Percentiles rank a stretch among this genome's conserved stretches.
These are phyloP conservation scores for Dermochelys coriacea DNA, from an alignment of 2,797 vertebrate genomes.

Conservation along the genomic window DNA sequence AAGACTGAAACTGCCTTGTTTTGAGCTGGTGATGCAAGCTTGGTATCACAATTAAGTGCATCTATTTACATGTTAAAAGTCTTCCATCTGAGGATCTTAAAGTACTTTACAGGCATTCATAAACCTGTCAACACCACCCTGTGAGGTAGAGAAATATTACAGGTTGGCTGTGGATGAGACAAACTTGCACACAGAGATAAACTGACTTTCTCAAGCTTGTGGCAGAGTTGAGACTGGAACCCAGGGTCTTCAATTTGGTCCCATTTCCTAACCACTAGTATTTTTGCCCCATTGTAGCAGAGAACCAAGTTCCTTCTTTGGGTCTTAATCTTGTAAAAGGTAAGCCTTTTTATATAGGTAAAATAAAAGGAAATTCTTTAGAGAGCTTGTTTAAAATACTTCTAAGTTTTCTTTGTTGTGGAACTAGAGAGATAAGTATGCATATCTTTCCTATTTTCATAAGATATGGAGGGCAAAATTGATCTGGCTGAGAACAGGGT, in stretches of 20 bases:
- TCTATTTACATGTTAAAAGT: background rate
- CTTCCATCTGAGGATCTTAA: background rate
- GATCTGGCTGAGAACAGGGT: background rate
- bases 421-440: background rate
- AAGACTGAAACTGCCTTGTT: background rate
- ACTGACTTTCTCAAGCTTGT: background rate
- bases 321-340: background rate
- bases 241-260: background rate
- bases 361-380: background rate
- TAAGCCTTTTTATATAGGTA: background rate
- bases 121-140: background rate
- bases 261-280: fast-evolving
- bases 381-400: background rate
- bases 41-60: background rate
- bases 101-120: background rate
- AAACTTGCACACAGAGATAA: background rate
- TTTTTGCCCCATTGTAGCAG: background rate
- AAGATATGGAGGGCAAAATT: background rate
- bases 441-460: background rate
- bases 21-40: background rate
- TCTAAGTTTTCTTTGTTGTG: background rate
- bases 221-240: background rate
- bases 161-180: background rate
- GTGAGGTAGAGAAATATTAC: background rate
- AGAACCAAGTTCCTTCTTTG: background rate